Base-by-base conservation (phyloP, 2,888 invertebrate species). In the Xanthostigma xanthostigma region DNA sequence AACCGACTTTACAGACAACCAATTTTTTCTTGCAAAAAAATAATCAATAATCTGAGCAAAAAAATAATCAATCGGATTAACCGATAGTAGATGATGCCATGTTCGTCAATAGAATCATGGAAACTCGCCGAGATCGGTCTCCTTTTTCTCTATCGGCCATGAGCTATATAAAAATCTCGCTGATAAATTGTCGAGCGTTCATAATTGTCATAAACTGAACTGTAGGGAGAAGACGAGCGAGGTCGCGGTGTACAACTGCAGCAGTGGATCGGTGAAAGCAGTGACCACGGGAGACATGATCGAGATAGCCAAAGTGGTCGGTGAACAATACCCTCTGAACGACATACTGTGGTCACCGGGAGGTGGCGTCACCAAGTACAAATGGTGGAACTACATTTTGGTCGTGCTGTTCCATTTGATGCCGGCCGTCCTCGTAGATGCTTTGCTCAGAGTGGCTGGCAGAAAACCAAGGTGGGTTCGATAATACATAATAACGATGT, bases 181-280 rank as follows among this genome's bases (percentile, higher is more conserved):
- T n/a, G 6, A 6, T n/a, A 6, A 27, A 6, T 27, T 27, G 27
- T 27, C 27, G 6, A 27, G 27, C 6, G 27, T 38, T 13, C 6
- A 38, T 38, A 38, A 38, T 11, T 5, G 9, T 35, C n/a, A 44
- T 17, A 39, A 17, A 27, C 6, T 6, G 6, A 27, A 27, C 6
- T 27, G 9, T 41, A 45, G 13, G 17, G 49, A 50, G 27, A 54
- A 56, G 36, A 56, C 53, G n/a, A 59, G 65, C 2, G 67, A 71
- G 40, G 57, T 83, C 0, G 67, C 76, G 0, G 79, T 95, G 5
- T 87, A 89, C 67, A 92, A 96, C 64, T 84, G 84, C 59, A 82
- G 89, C 9, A 80, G 88, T 0, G 78, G 84, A 3, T 69, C 73
- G 1, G 65, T 84, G 2, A 81, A 84, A 56, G 75, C 76, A 0